Evolutionary conservation across 2,888 invertebrate species (phyloP), one percentile per base, ranked within the genome.

Genomic region (Nomada fabriciana): DNA sequence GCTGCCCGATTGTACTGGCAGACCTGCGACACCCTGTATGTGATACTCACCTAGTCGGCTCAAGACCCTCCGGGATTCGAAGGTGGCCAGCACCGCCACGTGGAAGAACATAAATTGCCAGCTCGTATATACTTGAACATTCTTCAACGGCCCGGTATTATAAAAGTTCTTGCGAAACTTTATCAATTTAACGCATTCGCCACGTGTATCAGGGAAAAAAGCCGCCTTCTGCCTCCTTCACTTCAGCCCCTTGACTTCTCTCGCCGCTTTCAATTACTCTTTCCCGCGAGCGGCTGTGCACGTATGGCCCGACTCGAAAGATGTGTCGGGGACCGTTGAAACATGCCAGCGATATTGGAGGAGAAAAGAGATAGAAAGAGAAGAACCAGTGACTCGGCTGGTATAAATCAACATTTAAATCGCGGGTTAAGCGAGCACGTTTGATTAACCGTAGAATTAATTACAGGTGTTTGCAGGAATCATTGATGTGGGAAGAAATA

Each of bases 131-230:
- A 90, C 90, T 91, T 89, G 89, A 90, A 91, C 89, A 91, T 92
- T 93, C 91, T 92, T 91, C 89, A 90, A 86, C 86, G 78, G 90
- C 87, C 57, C 76, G 90, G 91, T 93, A 93, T 93, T 93, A 92
- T 93, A 92, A 93, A 93, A 93, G 93, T 93, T 93, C 86, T 83
- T 86, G 82, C 85, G 88, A 93, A 93, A 93, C 93, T 93, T 93
- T 93, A 93, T 93, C 93, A 93, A 93, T 93, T 93, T 93, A 92
- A 93, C 91, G 92, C 90, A 93, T 93, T 92, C 92, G 90, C 91
- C 90, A 87, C 90, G 88, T 90, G 89, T 88, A 89, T 82, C 76
- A 71, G 63, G 50, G 67, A 50, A n/a, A 42, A 71, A 84, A 74
- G 69, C 29, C 18, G 20, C 9, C 11, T 9, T 25, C 13, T 20